Base-by-base conservation (phyloP, 2,888 invertebrate genomes). In the Saturnia japonica region DNA sequence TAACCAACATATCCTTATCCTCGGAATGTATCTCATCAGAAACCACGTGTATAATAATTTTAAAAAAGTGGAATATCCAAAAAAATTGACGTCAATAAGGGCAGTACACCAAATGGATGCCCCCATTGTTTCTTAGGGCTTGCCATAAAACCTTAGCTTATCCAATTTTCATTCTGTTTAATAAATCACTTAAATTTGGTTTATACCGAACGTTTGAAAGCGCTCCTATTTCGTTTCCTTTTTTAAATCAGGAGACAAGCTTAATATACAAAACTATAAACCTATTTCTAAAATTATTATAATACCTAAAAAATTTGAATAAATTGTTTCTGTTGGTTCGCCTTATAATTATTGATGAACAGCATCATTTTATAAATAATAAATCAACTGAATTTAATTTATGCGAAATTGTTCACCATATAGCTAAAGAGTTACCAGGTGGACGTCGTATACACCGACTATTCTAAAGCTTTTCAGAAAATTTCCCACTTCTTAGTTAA, bases 401-500 rank as follows among this genome's bases (percentile, higher is more conserved):
- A 11, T 69, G 45, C 12, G 69, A 69, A 11, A 45, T 69, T 42
- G 7, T 62, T 25, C 22, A 43, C 40, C 3, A 8, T n/a, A 25
- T 69, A 7, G 16, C 43, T 2, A 11, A 14, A 16, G 51, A 68
- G n/a, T 22, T 43, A 14, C 54, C 70, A 72, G 57, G 68, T 72
- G 42, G 68, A 70, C 34, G 68, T 70, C 28, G 66, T 72, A n/a
- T 70, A 72, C 47, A 72, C 68, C 12, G 70, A 70, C 47, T 70
- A 68, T 45, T 71, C 70, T 1, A 71, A 71, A 60, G 60, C 68
- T 14, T 64, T 71, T 62, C 62, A 68, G n/a, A 70, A 70, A 68
- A 70, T 72, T 47, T 66, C 66, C 4, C 66, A 66, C 42, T 40
- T 12, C 1, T 34, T 66, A 34, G 19, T 66, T 34, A 16, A 42